A percentile compares a stretch with the other conserved stretches of the same genome.
phyloP scores from a whole-genome alignment of 92 coral and sea anemone species.

The Phenganax marumi region DNA sequence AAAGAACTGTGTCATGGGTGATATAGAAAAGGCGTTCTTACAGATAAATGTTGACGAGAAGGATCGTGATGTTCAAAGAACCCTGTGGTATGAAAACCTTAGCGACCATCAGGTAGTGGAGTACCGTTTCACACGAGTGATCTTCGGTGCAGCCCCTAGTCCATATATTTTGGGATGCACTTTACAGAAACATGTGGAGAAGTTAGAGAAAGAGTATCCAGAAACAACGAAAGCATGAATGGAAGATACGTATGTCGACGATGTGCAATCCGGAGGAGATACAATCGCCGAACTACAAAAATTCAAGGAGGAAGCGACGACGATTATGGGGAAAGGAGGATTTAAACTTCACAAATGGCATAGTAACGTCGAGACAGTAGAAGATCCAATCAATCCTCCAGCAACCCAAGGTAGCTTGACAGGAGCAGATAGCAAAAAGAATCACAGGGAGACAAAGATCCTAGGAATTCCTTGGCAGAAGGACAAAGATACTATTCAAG shows the following conservation, averaged over 20 bases:
- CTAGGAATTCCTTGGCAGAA: slow-evolving; percentile 31
- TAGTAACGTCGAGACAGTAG: slow-evolving; percentile 55
- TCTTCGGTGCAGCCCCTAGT: neutral
- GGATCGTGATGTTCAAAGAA: slow-evolving; percentile 20
- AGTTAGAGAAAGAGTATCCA: slow-evolving; percentile 1
- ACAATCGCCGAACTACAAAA: neutral
- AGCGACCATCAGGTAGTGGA: neutral
- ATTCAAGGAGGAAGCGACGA: slow-evolving; percentile 61
- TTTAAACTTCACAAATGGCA: slow-evolving; percentile 70
- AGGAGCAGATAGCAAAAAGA: neutral
- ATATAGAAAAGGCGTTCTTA: slow-evolving; percentile 9
- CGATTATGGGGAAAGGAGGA: slow-evolving; percentile 56
- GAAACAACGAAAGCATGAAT: neutral
- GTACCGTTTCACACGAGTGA: neutral
- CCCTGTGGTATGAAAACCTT: slow-evolving; percentile 17
- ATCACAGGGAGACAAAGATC: neutral
- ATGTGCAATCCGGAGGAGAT: slow-evolving; percentile 14
- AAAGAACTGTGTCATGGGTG: neutral
- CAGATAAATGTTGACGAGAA: neutral
- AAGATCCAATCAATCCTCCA: neutral
- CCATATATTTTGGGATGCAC: neutral
- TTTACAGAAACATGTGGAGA: neutral
- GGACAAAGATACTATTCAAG: neutral
- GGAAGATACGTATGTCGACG: slow-evolving; percentile 23
- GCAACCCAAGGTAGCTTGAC: neutral